Evolutionary conservation across 2,888 invertebrate genomes (phyloP), one percentile per base, ranked within the genome.

Genomic region (Pardosa pseudoannulata): DNA sequence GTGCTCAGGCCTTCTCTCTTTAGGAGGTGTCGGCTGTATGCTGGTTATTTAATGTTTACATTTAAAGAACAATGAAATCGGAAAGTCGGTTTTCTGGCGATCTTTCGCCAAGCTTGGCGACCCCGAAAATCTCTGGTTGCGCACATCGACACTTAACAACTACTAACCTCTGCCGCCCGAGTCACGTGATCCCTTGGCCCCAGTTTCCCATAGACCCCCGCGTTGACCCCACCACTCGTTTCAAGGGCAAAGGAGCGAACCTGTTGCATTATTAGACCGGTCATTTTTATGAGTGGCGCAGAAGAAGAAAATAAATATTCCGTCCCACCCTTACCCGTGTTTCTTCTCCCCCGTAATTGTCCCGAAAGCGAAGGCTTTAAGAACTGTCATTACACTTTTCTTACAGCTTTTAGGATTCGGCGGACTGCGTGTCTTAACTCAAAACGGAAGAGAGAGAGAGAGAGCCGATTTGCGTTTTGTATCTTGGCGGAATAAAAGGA

Each of bases 201-300:
- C 78, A 85, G 83, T 85, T 85, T 85, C 83, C 83, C 83, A 85
- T 85, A 85, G 83, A 85, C 83, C 78, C 65, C 78, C 56, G 64
- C 56, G 56, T 23, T 85, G 78, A 73, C 73, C 83, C 39, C 62
- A 28, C 5, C 71, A 72, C 62, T 82, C 70, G 23, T 39, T 36
- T 64, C 74, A 74, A 65, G 75, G 75, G 41, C 36, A n/a, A 32
- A 31, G 62, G 27, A 74, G 19, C n/a, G 36, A 81, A 39, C 73
- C 80, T 73, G 31, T 56, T 68, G 23, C 46, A 75, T 75, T 74
- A 81, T 81, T 81, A 81, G 74, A 75, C 81, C 70, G 81, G 75
- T 75, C 81, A 81, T 81, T 81, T 46, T 75, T 81, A 81, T 32
- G 81, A 75, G 75, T 41, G 56, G 56, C 19, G 19, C 5, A 36